phyloP scores from a whole-genome alignment of 2,113 vertebrate species.

The Carlito syrichta region DNA sequence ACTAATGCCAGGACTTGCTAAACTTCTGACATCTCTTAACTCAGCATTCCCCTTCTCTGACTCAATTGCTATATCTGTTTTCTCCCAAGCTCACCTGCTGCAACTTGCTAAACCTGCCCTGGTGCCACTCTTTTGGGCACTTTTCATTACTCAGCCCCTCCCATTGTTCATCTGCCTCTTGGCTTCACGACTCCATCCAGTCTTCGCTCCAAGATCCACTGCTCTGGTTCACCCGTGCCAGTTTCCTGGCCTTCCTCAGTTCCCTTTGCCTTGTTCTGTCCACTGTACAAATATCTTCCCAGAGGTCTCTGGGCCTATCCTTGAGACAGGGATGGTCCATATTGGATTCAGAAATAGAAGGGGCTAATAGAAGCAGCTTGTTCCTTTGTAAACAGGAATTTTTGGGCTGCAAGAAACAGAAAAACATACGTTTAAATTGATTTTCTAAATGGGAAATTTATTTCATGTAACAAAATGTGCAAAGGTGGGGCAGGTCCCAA shows the following conservation, averaged over 20 bases:
- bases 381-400: neutral
- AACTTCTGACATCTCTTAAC: neutral
- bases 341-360: neutral
- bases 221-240: neutral
- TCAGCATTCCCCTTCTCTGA: neutral
- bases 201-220: neutral
- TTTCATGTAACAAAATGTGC: neutral
- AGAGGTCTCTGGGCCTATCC: neutral
- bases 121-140: neutral
- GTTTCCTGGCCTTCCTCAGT: neutral
- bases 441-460: neutral
- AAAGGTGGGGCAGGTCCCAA: neutral
- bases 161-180: neutral
- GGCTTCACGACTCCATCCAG: neutral
- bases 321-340: neutral
- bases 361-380: neutral
- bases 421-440: neutral
- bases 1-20: neutral
- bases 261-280: neutral
- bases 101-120: neutral
- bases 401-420: neutral
- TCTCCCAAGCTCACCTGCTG: neutral
- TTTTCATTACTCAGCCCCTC: neutral
- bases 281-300: neutral
- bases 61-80: neutral